Evolutionary conservation across 2,888 invertebrate species (phyloP).

Genomic region (Andrena marginata): DNA sequence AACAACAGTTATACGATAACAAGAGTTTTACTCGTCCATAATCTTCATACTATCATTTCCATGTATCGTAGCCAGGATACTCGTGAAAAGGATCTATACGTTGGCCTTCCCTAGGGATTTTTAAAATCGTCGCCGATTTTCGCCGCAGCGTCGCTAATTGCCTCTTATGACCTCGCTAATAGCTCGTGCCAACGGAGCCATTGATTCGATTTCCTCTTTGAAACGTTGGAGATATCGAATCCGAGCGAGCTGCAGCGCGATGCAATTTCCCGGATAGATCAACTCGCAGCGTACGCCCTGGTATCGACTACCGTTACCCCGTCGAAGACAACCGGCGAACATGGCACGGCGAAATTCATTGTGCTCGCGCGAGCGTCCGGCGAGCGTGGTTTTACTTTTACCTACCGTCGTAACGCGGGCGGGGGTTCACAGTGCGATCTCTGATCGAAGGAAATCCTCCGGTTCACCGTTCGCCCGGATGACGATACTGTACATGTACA

Average conservation of each 20-base stretch:
- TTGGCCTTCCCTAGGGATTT: background rate
- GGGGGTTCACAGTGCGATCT: conserved; percentile 32
- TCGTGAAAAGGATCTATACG: background rate
- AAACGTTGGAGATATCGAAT: conserved; percentile 37
- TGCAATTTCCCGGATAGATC: conserved; percentile 48
- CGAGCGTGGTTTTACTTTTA: conserved; percentile 51
- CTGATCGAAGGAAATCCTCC: conserved; percentile 53
- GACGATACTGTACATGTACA: conserved; percentile 30
- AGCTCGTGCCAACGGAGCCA: background rate
- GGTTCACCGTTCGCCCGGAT: conserved; percentile 30
- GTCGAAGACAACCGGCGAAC: conserved; percentile 17
- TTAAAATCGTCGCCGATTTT: background rate
- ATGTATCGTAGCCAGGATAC: background rate
- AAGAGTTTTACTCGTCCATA: background rate
- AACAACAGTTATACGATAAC: background rate
- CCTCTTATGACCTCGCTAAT: background rate
- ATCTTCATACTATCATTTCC: background rate
- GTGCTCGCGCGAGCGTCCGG: conserved; percentile 10
- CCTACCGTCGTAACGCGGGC: conserved; percentile 21
- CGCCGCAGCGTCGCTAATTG: conserved; percentile 15
- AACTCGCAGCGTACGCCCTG: background rate
- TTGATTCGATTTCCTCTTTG: conserved; percentile 32
- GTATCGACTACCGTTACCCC: conserved; percentile 51
- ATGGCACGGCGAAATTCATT: conserved; percentile 28
- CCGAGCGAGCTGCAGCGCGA: background rate